Percentiles rank a stretch among this genome's conserved stretches.
Evolutionary conservation across 2,888 invertebrate genomes (phyloP).

Genomic region (Caenorhabditis sp.): DNA sequence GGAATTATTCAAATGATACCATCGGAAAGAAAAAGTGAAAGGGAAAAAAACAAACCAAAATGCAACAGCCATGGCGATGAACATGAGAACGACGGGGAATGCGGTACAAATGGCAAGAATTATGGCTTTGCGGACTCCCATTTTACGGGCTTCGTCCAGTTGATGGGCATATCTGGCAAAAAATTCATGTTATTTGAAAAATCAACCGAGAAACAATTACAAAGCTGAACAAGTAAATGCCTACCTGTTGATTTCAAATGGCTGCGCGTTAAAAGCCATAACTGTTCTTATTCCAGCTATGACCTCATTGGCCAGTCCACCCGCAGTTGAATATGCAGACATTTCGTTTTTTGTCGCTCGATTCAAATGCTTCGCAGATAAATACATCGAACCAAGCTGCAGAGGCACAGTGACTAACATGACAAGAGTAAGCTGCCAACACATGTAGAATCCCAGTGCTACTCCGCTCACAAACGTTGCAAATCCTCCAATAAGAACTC

Average conservation of each 20-base stretch:
- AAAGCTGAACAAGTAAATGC: too few relatives aligned
- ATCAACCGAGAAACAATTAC: too few relatives aligned
- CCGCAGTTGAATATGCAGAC: constrained; percentile 82
- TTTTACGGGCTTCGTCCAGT: constrained; percentile 82
- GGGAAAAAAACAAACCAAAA: constrained; percentile 77
- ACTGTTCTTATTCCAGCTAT: constrained; percentile 82
- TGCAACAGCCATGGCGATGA: constrained; percentile 82
- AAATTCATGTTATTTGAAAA: not conserved
- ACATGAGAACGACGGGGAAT: constrained; percentile 82
- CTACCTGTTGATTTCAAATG: constrained; percentile 77
- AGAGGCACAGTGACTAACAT: constrained; percentile 83
- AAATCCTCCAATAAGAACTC: constrained; percentile 71
- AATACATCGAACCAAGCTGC: constrained; percentile 81
- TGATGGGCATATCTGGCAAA: constrained; percentile 71
- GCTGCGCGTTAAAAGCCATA: constrained; percentile 80
- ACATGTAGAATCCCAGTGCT: constrained; percentile 72
- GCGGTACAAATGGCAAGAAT: constrained; percentile 72
- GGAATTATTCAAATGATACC: constrained; percentile 16
- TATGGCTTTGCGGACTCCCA: constrained; percentile 82
- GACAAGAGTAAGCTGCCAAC: constrained; percentile 80
- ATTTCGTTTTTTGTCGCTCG: constrained; percentile 84
- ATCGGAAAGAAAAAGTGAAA: not conserved
- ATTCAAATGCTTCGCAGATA: constrained; percentile 84
- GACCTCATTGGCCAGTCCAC: constrained; percentile 83
- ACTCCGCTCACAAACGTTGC: constrained; percentile 76